Conservation (phyloP, 2,113 vertebrate genomes). For the Merops nubicus region DNA sequence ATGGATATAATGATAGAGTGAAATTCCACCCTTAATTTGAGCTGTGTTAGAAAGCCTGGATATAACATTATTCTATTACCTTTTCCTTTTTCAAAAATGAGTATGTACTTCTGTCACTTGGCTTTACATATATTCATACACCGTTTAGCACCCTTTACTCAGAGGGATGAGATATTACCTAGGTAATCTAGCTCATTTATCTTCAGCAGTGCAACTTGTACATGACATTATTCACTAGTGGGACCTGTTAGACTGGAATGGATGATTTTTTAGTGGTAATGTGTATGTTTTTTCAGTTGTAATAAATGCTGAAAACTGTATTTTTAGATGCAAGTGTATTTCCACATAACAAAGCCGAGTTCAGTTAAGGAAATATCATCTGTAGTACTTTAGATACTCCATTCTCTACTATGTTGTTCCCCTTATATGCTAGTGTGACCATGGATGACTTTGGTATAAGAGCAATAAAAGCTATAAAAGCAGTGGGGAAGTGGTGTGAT, state of each 20-base stretch:
- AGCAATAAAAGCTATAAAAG: not conserved
- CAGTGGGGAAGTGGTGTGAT: not conserved
- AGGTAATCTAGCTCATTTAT: not conserved
- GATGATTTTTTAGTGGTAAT: not conserved
- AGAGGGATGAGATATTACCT: not conserved
- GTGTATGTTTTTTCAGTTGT: not conserved
- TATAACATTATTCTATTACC: slow-evolving; percentile 6
- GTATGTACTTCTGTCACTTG: not conserved
- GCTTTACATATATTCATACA: slow-evolving; percentile 3
- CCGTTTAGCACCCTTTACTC: not conserved
- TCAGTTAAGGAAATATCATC: not conserved
- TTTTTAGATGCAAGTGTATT: not conserved
- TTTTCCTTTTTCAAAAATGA: not conserved
- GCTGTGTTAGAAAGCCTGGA: not conserved
- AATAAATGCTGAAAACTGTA: not conserved
- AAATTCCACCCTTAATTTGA: slow-evolving; percentile 36
- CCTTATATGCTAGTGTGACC: not conserved
- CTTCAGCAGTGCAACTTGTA: not conserved
- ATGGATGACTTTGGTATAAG: not conserved
- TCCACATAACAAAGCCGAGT: not conserved
- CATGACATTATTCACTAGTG: not conserved
- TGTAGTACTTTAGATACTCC: not conserved
- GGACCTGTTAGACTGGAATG: not conserved
- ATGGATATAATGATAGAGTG: slow-evolving; percentile 20
- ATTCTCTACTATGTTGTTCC: not conserved